These are phyloP conservation scores for Brachionus calyciflorus DNA, from an alignment of 1,140 invertebrate genomes.

Conservation along the genomic window DNA sequence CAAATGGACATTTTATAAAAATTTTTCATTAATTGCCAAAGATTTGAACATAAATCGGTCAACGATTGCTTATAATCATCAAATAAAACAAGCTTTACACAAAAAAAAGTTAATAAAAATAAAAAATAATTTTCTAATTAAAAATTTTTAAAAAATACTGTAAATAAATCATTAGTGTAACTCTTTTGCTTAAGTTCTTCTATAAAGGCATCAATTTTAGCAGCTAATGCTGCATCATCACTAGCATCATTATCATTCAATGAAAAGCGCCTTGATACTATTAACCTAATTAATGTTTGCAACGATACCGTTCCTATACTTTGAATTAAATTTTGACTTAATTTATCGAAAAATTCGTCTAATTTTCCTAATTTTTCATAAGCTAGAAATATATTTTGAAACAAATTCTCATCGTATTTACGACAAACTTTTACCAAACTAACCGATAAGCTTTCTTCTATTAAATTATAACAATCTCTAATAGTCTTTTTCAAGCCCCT, in stretches of 20 bases:
- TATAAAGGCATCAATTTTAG: neutral
- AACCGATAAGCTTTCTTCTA: neutral
- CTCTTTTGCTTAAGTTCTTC: neutral
- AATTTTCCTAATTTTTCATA: conserved; percentile 3
- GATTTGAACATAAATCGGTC: neutral
- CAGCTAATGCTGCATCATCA: neutral
- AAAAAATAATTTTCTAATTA: neutral
- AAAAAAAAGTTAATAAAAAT: neutral
- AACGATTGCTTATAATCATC: conserved; percentile 26
- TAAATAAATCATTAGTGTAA: conserved; percentile 26
- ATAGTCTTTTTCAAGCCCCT: conserved; percentile 27
- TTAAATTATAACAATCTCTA: neutral
- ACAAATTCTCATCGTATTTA: conserved; percentile 26
- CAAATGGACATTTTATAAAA: conserved; percentile 33
- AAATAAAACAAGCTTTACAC: neutral
- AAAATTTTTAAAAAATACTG: neutral
- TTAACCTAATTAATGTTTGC: neutral
- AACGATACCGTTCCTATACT: neutral
- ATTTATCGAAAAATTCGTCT: neutral
- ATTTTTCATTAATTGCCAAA: conserved; percentile 25
- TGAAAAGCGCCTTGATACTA: neutral
- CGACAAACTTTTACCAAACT: neutral
- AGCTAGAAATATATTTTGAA: neutral
- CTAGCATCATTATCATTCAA: neutral
- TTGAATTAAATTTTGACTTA: neutral